Evolutionary conservation across 2,797 vertebrate genomes (phyloP), one percentile per base, ranked within the genome.

Genomic region (Crenichthys baileyi): DNA sequence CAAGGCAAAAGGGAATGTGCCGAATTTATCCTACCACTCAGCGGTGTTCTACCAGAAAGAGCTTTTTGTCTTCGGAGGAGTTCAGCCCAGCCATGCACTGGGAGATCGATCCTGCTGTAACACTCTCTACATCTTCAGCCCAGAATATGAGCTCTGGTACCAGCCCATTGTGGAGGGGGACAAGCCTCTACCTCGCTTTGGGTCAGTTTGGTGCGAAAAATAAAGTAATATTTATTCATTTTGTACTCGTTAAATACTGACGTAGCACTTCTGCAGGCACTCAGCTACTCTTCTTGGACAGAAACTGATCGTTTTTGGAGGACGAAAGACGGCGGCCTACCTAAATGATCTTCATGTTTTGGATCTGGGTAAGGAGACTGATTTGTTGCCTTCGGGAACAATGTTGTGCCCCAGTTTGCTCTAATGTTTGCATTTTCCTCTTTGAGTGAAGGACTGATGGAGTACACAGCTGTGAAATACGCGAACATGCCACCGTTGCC

Each of bases 141-240:
- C 97, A 9, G 97, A 97, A 80, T 96, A 95, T 93, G 95, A 96
- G 90, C 95, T 98, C 79, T 98, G 97, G 97, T 98, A 98, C 89
- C 95, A 97, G 87, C 97, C 97, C 46, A 97, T 98, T 67, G 96
- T 96, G 79, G 97, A 97, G 83, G 97, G 97, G 13, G 93, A 96
- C 72, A 95, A 90, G 82, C 97, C 97, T 83, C 91, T 96, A 74
- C 95, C 97, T 80, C 95, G 97, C 77, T 95, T 97, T 90, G 97
- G 97, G 97, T 98, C 75, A 92, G 97, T 89, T 58, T 72, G 9
- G 16, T 48, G 56, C 51, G 9, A 2, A 65, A 65, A 44, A 71
- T 0, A 0, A 15, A 18, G 3, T 13, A 15, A 44, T 41, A 24
- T 39, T 67, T 8, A 67, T 22, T 39, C 24, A n/a, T 60, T 1